Evolutionary conservation across 1,140 invertebrate genomes (phyloP), one percentile per base, ranked within the genome.

Genomic region (Paramacrobiotus metropolitanus): DNA sequence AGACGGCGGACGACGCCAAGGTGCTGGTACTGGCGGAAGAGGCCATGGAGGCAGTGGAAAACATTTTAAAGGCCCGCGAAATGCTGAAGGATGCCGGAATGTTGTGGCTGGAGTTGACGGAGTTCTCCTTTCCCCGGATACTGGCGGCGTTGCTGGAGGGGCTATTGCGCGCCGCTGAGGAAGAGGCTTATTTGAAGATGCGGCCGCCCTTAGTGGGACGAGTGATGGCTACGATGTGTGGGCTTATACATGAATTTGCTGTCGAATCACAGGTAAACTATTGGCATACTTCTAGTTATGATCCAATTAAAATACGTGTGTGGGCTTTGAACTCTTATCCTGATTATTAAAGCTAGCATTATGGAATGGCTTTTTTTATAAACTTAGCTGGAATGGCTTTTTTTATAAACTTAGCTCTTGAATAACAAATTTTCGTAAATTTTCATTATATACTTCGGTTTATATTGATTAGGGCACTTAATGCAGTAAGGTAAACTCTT

Each of bases 21-120:
- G 48, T 55, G 15, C 15, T 55, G 48, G 48, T 55, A 15, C 28
- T 55, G 48, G 15, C 28, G 15, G 15, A 55, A 24, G 48, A 15
- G 24, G 48, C 48, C 48, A 20, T 55, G 48, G 24, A 55, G 9
- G 48, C 15, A 4, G 48, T 55, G 9, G 15, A 4, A 24, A 24
- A 28, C 4, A 55, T 55, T 24, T 9, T 55, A 9, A 55, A 24
- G 24, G 4, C 15, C 4, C 15, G 15, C 15, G 48, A 55, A 9
- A 15, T 9, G 24, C 24, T 55, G 48, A 15, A 28, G 24, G 48
- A 55, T 24, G 15, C 48, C 15, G 48, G 48, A 9, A 55, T 55
- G 48, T 28, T 55, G 48, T 55, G 48, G 48, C 15, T 55, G 48
- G 48, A 55, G 24, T 24, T 55, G 48, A 55, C 48, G 24, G 48